These are phyloP conservation scores for Meteorus cinctellus DNA, from an alignment of 2,888 invertebrate species.

Conservation along the genomic window DNA sequence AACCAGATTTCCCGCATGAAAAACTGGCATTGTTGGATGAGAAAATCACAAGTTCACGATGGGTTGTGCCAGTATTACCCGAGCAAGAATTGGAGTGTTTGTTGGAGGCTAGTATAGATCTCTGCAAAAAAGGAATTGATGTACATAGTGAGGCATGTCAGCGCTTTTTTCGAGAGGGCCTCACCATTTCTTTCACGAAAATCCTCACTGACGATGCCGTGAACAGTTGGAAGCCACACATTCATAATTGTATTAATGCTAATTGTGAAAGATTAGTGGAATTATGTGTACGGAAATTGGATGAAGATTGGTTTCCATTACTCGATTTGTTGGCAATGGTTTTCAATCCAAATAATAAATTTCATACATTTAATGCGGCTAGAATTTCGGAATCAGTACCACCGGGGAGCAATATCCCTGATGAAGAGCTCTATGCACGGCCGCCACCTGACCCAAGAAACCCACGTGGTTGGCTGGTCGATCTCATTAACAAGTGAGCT, in stretches of 20 bases:
- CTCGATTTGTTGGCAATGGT: slow-evolving; percentile 94
- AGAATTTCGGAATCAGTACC: slow-evolving; percentile 84
- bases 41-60: slow-evolving; percentile 95
- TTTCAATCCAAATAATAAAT: slow-evolving; percentile 96
- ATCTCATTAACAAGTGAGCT: slow-evolving; percentile 88
- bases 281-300: slow-evolving; percentile 92
- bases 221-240: slow-evolving; percentile 97
- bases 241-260: slow-evolving; percentile 94
- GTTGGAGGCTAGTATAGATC: slow-evolving; percentile 89
- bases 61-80: slow-evolving; percentile 98
- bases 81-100: slow-evolving; percentile 96
- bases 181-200: slow-evolving; percentile 95
- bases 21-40: slow-evolving; percentile 93
- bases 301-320: slow-evolving; percentile 92
- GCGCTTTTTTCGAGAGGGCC: slow-evolving; percentile 94
- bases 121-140: slow-evolving; percentile 91
- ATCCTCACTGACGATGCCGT: slow-evolving; percentile 98
- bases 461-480: slow-evolving; percentile 96
- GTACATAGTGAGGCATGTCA: slow-evolving; percentile 92
- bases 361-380: slow-evolving; percentile 89
- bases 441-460: slow-evolving; percentile 87
- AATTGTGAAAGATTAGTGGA: slow-evolving; percentile 95
- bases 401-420: slow-evolving; percentile 77
- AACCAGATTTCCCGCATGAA: slow-evolving; percentile 87
- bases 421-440: slow-evolving; percentile 84